These are phyloP conservation scores for Drosophila ustulata DNA, from an alignment of 2,888 invertebrate species.

Conservation along the genomic window DNA sequence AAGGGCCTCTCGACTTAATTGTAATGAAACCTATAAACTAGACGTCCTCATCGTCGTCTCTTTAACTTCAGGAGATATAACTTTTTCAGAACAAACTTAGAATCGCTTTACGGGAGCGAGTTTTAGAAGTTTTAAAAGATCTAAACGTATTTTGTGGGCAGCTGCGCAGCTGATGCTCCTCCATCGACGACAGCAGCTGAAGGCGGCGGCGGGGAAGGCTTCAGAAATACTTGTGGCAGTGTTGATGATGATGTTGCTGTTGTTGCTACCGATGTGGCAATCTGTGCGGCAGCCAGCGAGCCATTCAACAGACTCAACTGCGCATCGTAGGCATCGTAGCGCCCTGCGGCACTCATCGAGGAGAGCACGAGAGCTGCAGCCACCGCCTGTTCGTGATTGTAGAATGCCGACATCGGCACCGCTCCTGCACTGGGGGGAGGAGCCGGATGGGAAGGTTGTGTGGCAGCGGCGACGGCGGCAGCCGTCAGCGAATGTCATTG, in stretches of 20 bases:
- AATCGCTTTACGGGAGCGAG: conserved; percentile 34
- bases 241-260: conserved; percentile 39
- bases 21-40: conserved; percentile 57
- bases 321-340: conserved; percentile 55
- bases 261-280: conserved; percentile 13
- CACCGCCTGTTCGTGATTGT: conserved; percentile 81
- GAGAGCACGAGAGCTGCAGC: conserved; percentile 81
- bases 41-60: conserved; percentile 20
- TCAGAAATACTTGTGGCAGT: conserved; percentile 79
- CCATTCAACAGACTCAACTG: conserved; percentile 63
- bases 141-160: conserved; percentile 70
- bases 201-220: conserved; percentile 66
- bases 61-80: conserved; percentile 36
- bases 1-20: conserved; percentile 20
- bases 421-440: conserved; percentile 9
- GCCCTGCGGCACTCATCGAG: conserved; percentile 75
- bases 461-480: conserved; percentile 56
- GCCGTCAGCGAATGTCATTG: conserved; percentile 79
- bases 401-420: conserved; percentile 79
- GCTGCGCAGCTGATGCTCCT: conserved; percentile 31
- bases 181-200: conserved; percentile 27
- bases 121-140: conserved; percentile 13
- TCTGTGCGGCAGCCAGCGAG: conserved; percentile 36
- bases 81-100: conserved; percentile 23
- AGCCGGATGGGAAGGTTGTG: conserved; percentile 46